These are phyloP conservation scores for human DNA, from an alignment of 2,113 vertebrate genomes.

Conservation along the genomic window DNA sequence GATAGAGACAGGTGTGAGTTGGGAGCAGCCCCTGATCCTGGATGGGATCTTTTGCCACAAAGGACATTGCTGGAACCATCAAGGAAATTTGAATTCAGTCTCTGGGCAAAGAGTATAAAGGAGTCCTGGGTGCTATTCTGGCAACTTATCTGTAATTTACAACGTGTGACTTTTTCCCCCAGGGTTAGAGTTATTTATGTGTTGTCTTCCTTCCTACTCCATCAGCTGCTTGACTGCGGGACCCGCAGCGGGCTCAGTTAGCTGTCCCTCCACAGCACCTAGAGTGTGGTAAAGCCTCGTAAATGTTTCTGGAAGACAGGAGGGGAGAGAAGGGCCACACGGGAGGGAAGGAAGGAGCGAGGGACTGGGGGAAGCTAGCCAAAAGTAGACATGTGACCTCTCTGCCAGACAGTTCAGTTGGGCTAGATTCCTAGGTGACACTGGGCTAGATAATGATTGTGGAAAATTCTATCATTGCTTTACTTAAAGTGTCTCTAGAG, in stretches of 20 bases:
- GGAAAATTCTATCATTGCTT: conserved; percentile 64
- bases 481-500: conserved; percentile 72
- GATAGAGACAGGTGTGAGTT: not conserved
- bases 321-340: not conserved
- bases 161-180: not conserved
- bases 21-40: not conserved
- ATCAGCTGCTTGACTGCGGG: not conserved
- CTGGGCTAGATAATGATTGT: conserved; percentile 52
- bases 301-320: not conserved
- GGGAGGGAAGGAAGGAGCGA: not conserved
- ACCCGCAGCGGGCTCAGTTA: not conserved
- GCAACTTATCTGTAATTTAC: not conserved
- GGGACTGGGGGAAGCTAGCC: not conserved
- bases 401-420: conserved; percentile 38
- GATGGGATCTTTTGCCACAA: not conserved
- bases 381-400: not conserved
- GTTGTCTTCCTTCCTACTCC: not conserved
- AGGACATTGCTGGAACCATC: not conserved
- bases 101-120: not conserved
- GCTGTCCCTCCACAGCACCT: not conserved
- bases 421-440: conserved; percentile 44
- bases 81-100: not conserved
- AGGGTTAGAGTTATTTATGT: not conserved
- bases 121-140: not conserved
- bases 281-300: not conserved